phyloP scores from a whole-genome alignment of 1,140 invertebrate species.

The Euwallacea similis region DNA sequence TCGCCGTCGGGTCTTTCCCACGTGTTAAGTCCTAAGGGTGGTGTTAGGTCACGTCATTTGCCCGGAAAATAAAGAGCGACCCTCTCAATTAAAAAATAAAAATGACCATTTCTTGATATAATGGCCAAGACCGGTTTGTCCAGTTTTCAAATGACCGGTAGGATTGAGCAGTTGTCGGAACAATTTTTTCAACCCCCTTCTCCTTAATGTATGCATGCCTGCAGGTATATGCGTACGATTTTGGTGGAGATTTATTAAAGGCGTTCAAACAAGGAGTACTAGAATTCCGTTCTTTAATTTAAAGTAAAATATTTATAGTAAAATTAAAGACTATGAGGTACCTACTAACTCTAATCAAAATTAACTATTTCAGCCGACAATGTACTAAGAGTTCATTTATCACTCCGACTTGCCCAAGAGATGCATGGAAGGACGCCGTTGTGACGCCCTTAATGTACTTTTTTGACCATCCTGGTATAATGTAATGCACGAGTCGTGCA shows the following conservation, averaged over 20 bases:
- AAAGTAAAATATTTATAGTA: too few relatives aligned
- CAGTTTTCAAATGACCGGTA: constrained; percentile 45
- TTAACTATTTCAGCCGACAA: too few relatives aligned
- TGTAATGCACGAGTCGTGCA: not conserved
- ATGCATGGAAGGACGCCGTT: not conserved
- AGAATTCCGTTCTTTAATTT: too few relatives aligned
- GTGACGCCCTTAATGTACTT: constrained; percentile 15
- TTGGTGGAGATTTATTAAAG: constrained; percentile 14
- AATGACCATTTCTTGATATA: constrained; percentile 40
- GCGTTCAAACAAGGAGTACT: constrained; percentile 5
- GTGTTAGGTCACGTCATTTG: constrained; percentile 16
- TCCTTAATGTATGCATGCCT: constrained; percentile 11
- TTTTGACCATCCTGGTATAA: constrained; percentile 11
- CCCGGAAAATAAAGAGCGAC: constrained; percentile 8
- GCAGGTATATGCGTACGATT: constrained; percentile 5
- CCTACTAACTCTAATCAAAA: too few relatives aligned
- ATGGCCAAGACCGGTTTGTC: constrained; percentile 47
- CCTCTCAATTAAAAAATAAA: constrained; percentile 39
- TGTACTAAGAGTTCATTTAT: too few relatives aligned
- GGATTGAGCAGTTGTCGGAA: constrained; percentile 16
- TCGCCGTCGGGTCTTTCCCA: constrained; percentile 31
- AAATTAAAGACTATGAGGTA: too few relatives aligned
- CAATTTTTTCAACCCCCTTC: constrained; percentile 11
- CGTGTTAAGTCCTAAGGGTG: constrained; percentile 29
- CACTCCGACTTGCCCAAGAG: too few relatives aligned